These are phyloP conservation scores for Ichneumoninae sp. DNA, from an alignment of 2,888 invertebrate genomes.

Conservation along the genomic window DNA sequence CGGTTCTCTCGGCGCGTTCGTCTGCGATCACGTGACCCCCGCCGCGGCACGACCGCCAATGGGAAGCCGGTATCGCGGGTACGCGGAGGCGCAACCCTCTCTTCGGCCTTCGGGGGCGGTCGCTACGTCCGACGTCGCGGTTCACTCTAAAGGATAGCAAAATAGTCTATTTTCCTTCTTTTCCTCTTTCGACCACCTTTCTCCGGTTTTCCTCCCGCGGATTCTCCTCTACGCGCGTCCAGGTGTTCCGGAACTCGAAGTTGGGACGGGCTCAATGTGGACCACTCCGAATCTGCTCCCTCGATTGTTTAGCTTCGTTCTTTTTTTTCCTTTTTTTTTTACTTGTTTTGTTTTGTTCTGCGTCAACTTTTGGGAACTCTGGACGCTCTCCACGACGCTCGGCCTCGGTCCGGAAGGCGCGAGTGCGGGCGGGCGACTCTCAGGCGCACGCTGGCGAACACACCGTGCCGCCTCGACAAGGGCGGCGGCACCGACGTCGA, in stretches of 20 bases:
- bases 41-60: slow-evolving; percentile 77
- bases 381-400: slow-evolving; percentile 59
- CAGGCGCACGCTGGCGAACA: slow-evolving; percentile 72
- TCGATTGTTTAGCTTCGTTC: slow-evolving; percentile 6
- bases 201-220: slow-evolving; percentile 35
- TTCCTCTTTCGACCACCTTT: slow-evolving; percentile 48
- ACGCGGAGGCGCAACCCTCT: slow-evolving; percentile 83
- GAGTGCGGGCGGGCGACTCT: slow-evolving; percentile 81
- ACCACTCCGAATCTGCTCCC: slow-evolving; percentile 7
- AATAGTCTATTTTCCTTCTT: slow-evolving; percentile 72
- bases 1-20: slow-evolving; percentile 58
- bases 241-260: slow-evolving; percentile 33
- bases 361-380: slow-evolving; percentile 37
- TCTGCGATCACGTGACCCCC: slow-evolving; percentile 77
- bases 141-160: slow-evolving; percentile 62
- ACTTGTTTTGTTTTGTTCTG: not conserved
- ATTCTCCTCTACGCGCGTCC: slow-evolving; percentile 35
- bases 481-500: slow-evolving; percentile 78
- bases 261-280: slow-evolving; percentile 17
- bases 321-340: not conserved
- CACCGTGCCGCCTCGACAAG: slow-evolving; percentile 73
- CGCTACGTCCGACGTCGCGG: slow-evolving; percentile 71
- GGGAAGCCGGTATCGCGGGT: slow-evolving; percentile 78
- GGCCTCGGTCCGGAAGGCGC: slow-evolving; percentile 76
- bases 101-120: slow-evolving; percentile 83